Percentiles rank a stretch among this genome's conserved stretches.
Conservation (phyloP, 2,888 invertebrate species). For the Drosophila multiciliata region DNA sequence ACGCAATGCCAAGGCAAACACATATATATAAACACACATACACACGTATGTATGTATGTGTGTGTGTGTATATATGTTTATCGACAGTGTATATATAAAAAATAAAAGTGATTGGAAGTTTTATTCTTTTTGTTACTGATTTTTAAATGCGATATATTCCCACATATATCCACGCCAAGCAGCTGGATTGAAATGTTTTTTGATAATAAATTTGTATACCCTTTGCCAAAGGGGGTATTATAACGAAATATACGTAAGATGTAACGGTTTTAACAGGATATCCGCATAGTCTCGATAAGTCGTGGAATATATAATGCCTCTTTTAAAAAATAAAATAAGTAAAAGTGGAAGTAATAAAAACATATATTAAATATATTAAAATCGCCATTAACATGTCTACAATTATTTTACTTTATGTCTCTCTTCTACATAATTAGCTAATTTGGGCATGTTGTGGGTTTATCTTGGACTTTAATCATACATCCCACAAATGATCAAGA, state of each 20-base stretch:
- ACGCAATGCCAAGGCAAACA: constrained; percentile 4
- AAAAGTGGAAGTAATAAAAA: background rate
- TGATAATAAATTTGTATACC: constrained; percentile 28
- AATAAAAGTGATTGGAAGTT: constrained; percentile 79
- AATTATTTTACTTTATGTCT: background rate
- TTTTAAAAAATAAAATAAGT: background rate
- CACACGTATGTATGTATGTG: background rate
- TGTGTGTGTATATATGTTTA: background rate
- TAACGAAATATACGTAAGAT: rapidly evolving
- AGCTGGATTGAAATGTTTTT: constrained; percentile 49
- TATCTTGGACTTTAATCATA: background rate
- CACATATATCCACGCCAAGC: constrained; percentile 8
- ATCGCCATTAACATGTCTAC: background rate
- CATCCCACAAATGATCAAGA: background rate
- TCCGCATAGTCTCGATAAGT: background rate
- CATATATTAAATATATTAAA: background rate
- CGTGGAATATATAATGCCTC: background rate
- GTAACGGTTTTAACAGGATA: background rate
- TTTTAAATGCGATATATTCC: constrained; percentile 56
- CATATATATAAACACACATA: constrained; percentile 15
- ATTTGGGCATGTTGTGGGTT: background rate
- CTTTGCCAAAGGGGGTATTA: background rate
- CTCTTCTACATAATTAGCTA: background rate
- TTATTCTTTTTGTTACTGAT: constrained; percentile 49
- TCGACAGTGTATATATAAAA: constrained; percentile 33